Base-by-base conservation (phyloP, 2,113 vertebrate species). In the Puma concolor region DNA sequence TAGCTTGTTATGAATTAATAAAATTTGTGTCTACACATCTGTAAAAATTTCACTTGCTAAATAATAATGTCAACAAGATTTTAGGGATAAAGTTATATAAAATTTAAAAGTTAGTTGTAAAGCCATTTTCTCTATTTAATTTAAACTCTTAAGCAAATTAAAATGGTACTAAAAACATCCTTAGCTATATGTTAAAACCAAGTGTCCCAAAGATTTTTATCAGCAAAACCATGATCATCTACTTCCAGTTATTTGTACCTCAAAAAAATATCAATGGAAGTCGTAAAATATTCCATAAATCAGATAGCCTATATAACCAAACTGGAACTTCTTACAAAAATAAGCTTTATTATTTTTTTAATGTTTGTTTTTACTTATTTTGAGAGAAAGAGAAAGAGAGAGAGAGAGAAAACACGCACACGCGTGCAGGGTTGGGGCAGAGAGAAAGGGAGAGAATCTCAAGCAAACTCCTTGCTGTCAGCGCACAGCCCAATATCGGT, bases 31-130 rank as follows among this genome's bases (percentile, higher is more conserved):
- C 93, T 79, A 69, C 6, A 84, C 84, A 64, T 79, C n/a, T 85
- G 9, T 84, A 74, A 72, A 76, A 85, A 72, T 66, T 13, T 80
- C 63, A 7, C 50, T 90, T 54, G 31, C 44, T 72, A 97, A 93
- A 85, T 79, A 89, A 77, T 21, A 84, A 52, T 19, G 6, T 72
- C 52, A 84, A 86, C 11, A 90, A 90, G 41, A 44, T 64, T 67
- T 96, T 38, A 90, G 29, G 60, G 10, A 92, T 67, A 82, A 88
- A 91, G 19, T 90, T 81, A 81, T 44, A 84, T 79, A 83, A 87
- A 86, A 41, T 48, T 54, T 63, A 13, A 36, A 69, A 83, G 36
- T 66, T 44, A 80, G 5, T 38, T 94, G 60, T 67, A 71, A 64
- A 91, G 41, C 52, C 41, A 90, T 7, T 36, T 88, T 80, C 77